Conservation (phyloP, 2,113 vertebrate species). For the Tenrec ecaudatus region DNA sequence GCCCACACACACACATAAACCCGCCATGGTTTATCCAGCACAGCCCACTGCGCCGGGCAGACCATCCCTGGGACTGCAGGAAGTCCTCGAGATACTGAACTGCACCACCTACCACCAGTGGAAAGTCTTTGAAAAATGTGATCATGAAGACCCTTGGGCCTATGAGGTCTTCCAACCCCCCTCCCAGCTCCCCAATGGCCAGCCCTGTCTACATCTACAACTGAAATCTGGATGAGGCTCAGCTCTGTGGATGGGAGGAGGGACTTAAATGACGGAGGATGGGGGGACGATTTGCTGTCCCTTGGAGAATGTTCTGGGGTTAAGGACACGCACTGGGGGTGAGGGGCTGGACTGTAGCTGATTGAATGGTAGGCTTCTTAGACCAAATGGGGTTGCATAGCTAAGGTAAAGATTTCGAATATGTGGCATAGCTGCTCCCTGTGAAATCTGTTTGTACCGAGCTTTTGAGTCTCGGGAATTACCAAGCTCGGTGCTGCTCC, state of each 20-base stretch:
- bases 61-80: accelerated
- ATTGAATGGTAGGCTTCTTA: accelerated
- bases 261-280: not conserved
- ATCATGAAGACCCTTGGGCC: not conserved
- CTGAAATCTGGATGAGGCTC: accelerated
- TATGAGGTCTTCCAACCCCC: accelerated
- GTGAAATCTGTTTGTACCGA: slow-evolving; percentile 63
- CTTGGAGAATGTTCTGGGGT: not conserved
- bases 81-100: too few relatives aligned
- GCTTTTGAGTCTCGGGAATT: slow-evolving; percentile 80
- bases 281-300: not conserved
- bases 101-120: not conserved
- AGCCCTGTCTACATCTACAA: not conserved
- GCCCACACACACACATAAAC: accelerated
- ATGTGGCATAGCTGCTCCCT: not conserved
- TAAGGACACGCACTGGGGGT: accelerated
- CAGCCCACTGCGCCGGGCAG: accelerated
- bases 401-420: not conserved
- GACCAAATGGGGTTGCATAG: not conserved
- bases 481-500: slow-evolving; percentile 74
- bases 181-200: too few relatives aligned
- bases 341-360: not conserved
- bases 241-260: not conserved
- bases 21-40: accelerated
- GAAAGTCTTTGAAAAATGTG: not conserved